These are phyloP conservation scores for Miniopterus natalensis DNA, from an alignment of 2,113 vertebrate genomes.

Conservation along the genomic window DNA sequence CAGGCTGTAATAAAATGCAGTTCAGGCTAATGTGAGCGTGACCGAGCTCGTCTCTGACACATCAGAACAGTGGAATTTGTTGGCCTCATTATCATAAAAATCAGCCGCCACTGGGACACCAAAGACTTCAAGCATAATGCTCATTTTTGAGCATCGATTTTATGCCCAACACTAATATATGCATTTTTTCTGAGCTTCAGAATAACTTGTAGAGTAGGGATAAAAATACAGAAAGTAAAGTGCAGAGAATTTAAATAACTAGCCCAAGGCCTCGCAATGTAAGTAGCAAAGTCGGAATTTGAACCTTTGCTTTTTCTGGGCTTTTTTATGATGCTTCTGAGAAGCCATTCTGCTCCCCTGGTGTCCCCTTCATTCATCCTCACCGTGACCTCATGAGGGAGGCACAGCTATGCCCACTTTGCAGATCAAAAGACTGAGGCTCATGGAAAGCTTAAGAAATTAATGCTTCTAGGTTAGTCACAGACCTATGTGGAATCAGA, in stretches of 20 bases:
- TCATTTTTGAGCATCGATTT: background rate
- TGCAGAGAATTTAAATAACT: background rate
- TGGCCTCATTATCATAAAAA: slow-evolving; percentile 40
- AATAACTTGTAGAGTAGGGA: background rate
- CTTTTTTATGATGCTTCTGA: background rate
- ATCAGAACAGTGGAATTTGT: background rate
- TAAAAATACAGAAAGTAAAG: background rate
- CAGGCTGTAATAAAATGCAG: background rate
- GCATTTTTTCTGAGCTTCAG: background rate
- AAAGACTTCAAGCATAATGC: background rate
- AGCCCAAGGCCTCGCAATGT: background rate
- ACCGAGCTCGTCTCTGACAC: background rate
- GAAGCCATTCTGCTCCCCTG: background rate
- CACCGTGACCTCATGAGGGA: background rate
- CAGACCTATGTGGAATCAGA: background rate
- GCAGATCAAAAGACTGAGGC: background rate
- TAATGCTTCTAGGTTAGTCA: background rate
- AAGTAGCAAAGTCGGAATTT: background rate
- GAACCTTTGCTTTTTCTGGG: background rate
- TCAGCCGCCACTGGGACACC: background rate
- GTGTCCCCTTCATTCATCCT: no score
- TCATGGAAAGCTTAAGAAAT: background rate
- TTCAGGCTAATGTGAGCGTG: background rate
- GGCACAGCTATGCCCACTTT: background rate
- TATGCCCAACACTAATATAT: fast-evolving